phyloP scores from a whole-genome alignment of 2,888 invertebrate genomes.

The Eupithecia abbreviata region DNA sequence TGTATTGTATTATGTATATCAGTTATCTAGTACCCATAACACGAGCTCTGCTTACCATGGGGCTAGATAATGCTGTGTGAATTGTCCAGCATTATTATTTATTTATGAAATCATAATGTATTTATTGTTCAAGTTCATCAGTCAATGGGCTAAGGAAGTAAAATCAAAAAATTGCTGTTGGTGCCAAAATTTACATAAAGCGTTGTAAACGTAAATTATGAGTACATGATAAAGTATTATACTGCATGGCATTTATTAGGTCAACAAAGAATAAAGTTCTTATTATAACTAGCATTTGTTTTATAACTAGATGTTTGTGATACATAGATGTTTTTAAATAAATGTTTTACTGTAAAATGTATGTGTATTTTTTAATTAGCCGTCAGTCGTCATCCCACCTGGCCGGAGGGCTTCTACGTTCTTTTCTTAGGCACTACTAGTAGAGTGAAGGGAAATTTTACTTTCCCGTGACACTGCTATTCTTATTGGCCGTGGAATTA shows the following conservation, averaged over 20 bases:
- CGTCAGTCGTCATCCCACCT: too few species aligned
- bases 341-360: slow-evolving; percentile 25
- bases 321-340: slow-evolving; percentile 32
- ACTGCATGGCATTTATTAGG: slow-evolving; percentile 34
- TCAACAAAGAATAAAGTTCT: slow-evolving; percentile 19
- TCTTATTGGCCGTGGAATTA: too few species aligned
- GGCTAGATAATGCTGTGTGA: too few species aligned
- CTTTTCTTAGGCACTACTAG: too few species aligned
- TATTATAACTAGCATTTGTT: slow-evolving; percentile 30
- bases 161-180: not conserved
- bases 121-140: not conserved
- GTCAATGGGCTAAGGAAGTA: not conserved
- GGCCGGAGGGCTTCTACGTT: too few species aligned
- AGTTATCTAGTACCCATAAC: too few species aligned
- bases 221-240: slow-evolving; percentile 19
- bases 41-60: too few species aligned
- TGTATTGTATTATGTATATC: too few species aligned
- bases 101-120: not conserved
- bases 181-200: slow-evolving; percentile 29
- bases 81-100: too few species aligned
- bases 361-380: not conserved
- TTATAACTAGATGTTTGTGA: slow-evolving; percentile 35
- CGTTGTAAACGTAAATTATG: slow-evolving; percentile 30
- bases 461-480: too few species aligned
- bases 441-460: too few species aligned